Base-by-base conservation (phyloP, 2,113 vertebrate genomes). In the Indicator maculatus region DNA sequence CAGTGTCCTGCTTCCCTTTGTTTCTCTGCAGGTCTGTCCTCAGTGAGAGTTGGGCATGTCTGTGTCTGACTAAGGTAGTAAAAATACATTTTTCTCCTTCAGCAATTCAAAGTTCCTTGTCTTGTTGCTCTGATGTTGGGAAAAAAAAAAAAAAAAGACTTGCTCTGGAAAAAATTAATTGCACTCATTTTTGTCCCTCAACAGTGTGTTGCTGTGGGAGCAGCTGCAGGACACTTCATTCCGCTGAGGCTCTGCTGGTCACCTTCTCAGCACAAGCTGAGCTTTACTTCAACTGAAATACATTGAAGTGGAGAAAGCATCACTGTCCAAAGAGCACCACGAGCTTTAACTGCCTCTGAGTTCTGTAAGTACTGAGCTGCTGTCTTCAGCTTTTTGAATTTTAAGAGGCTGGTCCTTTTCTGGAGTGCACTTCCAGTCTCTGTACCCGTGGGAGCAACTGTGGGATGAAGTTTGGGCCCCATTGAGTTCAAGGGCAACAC, bases 121-220 rank as follows among this genome's bases (percentile, higher is more conserved):
- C 55, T 52, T 21, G 24, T 89, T 86, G 16, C 39, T 89, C 17
- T 66, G 41, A 26, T 85, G 24, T 82, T 53, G 69, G 24, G 21
- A 27, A 38, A 64, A 47, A 38, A 41, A 53, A 41, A 53, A 36
- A 30, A 27, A 56, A 30, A 28, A 11, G 1, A 33, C 28, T 67
- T n/a, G 30, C 28, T 91, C 59, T 85, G 60, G 52, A 73, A 50
- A 44, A 73, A 91, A 86, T 63, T 63, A 94, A 80, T 91, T 77
- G 18, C 13, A 3, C 26, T 91, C 8, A 39, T 67, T 91, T 94
- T 88, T 88, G 60, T 83, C 63, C 28, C 79, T 14, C 5, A 33
- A 19, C 70, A 83, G 83, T 10, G 66, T 64, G 72, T 67, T 2
- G 2, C 4, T 2, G 83, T 52, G 83, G 64, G 79, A 93, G 75